Evolutionary conservation across 1,140 invertebrate species (phyloP).

Genomic region (Drosophila pandora): DNA sequence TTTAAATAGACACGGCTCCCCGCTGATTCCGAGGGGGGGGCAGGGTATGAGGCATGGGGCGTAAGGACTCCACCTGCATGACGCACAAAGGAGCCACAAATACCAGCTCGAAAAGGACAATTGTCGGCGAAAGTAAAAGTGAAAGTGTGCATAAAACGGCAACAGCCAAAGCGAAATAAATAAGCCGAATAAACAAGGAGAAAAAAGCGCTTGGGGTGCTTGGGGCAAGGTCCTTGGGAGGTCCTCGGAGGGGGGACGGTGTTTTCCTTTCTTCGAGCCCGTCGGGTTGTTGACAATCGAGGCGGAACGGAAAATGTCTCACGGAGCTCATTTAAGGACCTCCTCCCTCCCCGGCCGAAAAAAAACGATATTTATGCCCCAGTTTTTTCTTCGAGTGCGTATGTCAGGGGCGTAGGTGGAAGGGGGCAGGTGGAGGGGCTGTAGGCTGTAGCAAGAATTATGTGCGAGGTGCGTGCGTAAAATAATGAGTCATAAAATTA

Average conservation of each 20-base stretch:
- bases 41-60: neutral
- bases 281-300: slow-evolving; percentile 38
- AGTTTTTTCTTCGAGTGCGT: slow-evolving; percentile 1
- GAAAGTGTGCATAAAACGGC: slow-evolving; percentile 62
- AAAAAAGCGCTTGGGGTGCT: neutral
- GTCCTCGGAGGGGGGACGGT: neutral
- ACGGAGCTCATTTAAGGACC: slow-evolving; percentile 71
- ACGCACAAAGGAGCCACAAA: slow-evolving; percentile 27
- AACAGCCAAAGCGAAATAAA: slow-evolving; percentile 62
- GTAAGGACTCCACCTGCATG: slow-evolving; percentile 6
- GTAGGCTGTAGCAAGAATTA: neutral
- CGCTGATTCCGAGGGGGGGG: slow-evolving; percentile 18
- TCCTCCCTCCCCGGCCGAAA: neutral
- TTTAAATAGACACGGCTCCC: slow-evolving; percentile 70
- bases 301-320: slow-evolving; percentile 49
- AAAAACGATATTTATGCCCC: slow-evolving; percentile 47
- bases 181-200: slow-evolving; percentile 69
- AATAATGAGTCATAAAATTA: slow-evolving; percentile 79
- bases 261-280: neutral
- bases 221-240: neutral
- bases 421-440: too few species aligned
- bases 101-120: slow-evolving; percentile 27
- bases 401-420: neutral
- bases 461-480: slow-evolving; percentile 41
- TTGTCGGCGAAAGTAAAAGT: slow-evolving; percentile 69